phyloP scores from a whole-genome alignment of 1,140 invertebrate genomes.

The Panagrolaimus sp. region DNA sequence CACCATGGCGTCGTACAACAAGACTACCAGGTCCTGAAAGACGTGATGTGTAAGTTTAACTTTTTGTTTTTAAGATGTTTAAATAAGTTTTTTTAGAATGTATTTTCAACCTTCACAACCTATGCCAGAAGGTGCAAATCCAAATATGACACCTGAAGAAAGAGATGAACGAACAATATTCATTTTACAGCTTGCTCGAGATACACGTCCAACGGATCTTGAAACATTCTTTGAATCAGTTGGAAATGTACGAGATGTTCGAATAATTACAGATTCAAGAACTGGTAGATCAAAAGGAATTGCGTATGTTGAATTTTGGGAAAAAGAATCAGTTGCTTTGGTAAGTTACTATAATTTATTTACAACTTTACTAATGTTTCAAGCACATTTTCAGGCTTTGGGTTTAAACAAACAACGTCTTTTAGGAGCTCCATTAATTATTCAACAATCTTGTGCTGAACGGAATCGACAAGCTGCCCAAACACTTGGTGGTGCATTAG shows the following conservation, averaged over 20 bases:
- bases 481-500: slow-evolving; percentile 51
- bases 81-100: slow-evolving; percentile 44
- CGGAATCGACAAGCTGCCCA: slow-evolving; percentile 79
- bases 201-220: slow-evolving; percentile 79
- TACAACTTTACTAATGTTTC: not conserved
- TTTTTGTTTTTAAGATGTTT: not conserved
- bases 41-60: slow-evolving; percentile 52
- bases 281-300: slow-evolving; percentile 97
- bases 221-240: slow-evolving; percentile 99
- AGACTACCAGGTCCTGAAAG: slow-evolving; percentile 55
- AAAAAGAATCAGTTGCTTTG: slow-evolving; percentile 90
- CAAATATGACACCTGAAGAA: slow-evolving; percentile 86
- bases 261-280: slow-evolving; percentile 97
- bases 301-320: slow-evolving; percentile 96
- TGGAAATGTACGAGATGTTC: slow-evolving; percentile 94
- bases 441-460: slow-evolving; percentile 95
- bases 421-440: slow-evolving; percentile 92
- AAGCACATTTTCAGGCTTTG: slow-evolving; percentile 70
- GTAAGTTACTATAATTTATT: slow-evolving; percentile 62
- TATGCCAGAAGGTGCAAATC: slow-evolving; percentile 49
- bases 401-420: slow-evolving; percentile 90
- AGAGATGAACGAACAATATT: slow-evolving; percentile 95
- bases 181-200: slow-evolving; percentile 87
- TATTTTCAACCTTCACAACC: slow-evolving; percentile 50
- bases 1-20: slow-evolving; percentile 13